Evolutionary conservation across 2,888 invertebrate species (phyloP).

Genomic region (Bombylius discolor): DNA sequence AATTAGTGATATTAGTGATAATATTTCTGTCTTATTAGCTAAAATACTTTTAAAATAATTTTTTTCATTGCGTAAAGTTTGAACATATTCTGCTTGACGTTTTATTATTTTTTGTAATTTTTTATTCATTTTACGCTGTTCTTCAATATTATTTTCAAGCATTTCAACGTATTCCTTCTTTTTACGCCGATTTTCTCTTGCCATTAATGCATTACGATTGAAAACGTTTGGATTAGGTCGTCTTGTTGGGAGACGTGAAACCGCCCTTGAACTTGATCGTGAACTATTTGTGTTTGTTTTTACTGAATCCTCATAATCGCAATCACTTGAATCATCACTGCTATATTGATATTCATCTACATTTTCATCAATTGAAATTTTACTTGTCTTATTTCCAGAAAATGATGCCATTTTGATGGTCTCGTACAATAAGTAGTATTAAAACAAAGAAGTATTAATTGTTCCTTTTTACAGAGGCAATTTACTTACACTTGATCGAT

Average conservation of each 20-base stretch:
- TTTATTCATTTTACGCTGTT: constrained; percentile 37
- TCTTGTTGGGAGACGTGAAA: constrained; percentile 26
- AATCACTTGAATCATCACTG: neutral
- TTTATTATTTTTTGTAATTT: constrained; percentile 38
- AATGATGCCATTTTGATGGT: neutral
- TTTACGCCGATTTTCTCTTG: constrained; percentile 46
- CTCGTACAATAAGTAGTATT: neutral
- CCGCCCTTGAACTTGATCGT: neutral
- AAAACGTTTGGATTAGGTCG: constrained; percentile 31
- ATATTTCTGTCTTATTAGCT: constrained; percentile 41
- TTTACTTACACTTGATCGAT: neutral
- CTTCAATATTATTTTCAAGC: constrained; percentile 40
- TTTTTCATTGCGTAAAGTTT: constrained; percentile 41
- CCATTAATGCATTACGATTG: constrained; percentile 45
- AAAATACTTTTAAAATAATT: constrained; percentile 43
- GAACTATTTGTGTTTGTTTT: neutral
- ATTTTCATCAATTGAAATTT: neutral
- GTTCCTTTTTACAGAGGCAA: neutral
- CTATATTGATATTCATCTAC: neutral
- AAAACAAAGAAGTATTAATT: neutral
- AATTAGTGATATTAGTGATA: constrained; percentile 26
- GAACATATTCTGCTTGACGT: constrained; percentile 37
- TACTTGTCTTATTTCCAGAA: neutral
- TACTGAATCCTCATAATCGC: neutral
- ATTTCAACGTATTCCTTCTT: constrained; percentile 47